A percentile compares a stretch with the other conserved stretches of the same genome.
Conservation (phyloP, 2,113 vertebrate species). For the Zosterops hypoxanthus region DNA sequence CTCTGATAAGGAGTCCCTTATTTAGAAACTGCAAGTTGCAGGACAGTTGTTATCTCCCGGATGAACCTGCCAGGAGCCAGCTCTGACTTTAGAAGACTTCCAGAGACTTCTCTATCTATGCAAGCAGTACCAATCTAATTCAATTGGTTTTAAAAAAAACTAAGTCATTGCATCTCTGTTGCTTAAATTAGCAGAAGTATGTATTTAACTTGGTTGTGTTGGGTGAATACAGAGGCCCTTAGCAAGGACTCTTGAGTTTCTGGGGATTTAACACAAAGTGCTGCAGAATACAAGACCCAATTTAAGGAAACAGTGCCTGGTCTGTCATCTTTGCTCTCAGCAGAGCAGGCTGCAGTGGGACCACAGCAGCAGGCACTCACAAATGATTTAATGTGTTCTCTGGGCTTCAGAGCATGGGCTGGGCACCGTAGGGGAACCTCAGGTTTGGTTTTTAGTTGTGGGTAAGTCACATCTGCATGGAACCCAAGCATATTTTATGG, state of each 20-base stretch:
- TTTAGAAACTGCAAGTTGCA: slow-evolving; percentile 29
- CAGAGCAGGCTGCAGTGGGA: not conserved
- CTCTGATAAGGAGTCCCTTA: not conserved
- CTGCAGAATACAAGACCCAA: not conserved
- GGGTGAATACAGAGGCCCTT: not conserved
- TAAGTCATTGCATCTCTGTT: not conserved
- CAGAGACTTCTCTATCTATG: not conserved
- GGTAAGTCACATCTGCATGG: not conserved
- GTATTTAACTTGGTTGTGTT: not conserved
- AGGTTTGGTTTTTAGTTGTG: not conserved
- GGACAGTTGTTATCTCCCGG: not conserved
- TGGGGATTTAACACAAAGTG: not conserved
- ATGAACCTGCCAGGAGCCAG: slow-evolving; percentile 13
- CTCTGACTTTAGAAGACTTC: slow-evolving; percentile 11
- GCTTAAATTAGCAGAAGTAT: not conserved
- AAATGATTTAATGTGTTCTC: not conserved
- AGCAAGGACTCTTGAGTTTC: not conserved
- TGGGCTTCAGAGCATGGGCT: not conserved
- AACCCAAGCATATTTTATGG: not conserved
- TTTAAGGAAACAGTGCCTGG: not conserved
- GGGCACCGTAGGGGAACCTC: not conserved
- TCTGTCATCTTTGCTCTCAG: not conserved
- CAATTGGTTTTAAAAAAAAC: not conserved
- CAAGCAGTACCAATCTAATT: not conserved
- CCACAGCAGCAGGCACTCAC: not conserved